These are phyloP conservation scores for Fringilla coelebs DNA, from an alignment of 2,797 vertebrate genomes.

Conservation along the genomic window DNA sequence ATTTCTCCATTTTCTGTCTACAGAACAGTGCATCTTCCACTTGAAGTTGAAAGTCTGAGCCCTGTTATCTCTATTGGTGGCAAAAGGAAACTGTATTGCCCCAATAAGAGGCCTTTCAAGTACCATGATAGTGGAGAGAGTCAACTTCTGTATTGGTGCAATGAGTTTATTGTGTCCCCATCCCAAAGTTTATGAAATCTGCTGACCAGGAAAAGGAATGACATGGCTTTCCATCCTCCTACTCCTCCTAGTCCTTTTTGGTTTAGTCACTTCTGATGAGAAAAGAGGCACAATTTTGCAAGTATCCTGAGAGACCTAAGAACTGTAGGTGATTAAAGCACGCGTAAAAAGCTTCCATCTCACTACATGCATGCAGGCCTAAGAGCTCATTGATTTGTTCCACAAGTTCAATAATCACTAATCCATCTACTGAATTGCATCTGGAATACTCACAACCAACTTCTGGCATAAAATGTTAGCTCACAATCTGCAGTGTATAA, in stretches of 20 bases:
- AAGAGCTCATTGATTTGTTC: conserved; percentile 43
- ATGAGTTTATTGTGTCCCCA: neutral
- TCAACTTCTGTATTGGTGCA: neutral
- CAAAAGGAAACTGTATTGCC: neutral
- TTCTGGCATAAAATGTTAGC: neutral
- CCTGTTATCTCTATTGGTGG: neutral
- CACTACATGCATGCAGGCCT: neutral
- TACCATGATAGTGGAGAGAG: neutral
- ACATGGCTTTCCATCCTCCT: neutral
- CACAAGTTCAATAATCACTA: neutral
- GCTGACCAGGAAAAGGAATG: neutral
- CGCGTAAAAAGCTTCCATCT: neutral
- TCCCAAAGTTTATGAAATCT: neutral
- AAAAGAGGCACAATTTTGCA: neutral
- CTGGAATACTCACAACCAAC: neutral
- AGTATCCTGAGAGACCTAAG: neutral
- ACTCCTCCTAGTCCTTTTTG: neutral
- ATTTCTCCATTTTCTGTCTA: neutral
- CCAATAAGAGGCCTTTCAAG: neutral
- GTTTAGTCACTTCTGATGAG: neutral
- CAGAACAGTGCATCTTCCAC: neutral
- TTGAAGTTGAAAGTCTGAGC: neutral
- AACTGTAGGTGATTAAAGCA: neutral
- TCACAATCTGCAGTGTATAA: neutral
- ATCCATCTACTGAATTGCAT: neutral